Percentiles rank a stretch among this genome's conserved stretches.
Conservation (phyloP, 2,113 vertebrate genomes). For the Semnornis frantzii region DNA sequence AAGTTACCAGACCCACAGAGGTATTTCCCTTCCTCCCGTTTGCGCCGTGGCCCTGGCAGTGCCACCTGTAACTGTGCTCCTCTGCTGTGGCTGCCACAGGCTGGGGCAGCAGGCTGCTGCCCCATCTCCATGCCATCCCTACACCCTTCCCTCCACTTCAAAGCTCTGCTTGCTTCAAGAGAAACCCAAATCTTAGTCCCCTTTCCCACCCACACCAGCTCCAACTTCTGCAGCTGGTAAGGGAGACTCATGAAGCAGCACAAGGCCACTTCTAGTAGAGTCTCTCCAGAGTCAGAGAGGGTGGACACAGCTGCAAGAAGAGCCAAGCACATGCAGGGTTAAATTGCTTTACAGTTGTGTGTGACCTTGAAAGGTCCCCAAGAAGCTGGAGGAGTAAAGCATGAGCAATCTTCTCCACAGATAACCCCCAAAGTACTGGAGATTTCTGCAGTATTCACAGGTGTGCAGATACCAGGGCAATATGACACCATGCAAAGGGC, state of each 20-base stretch:
- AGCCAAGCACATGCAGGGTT: neutral
- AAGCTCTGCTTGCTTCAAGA: neutral
- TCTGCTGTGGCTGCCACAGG: neutral
- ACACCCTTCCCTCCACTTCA: neutral
- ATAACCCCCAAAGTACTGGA: neutral
- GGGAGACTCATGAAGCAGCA: neutral
- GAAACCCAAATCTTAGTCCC: neutral
- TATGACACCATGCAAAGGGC: neutral
- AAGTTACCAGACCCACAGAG: neutral
- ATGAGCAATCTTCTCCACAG: neutral
- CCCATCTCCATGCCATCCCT: neutral
- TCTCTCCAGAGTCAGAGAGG: neutral
- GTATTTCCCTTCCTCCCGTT: neutral
- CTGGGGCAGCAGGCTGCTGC: neutral
- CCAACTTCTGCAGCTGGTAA: accelerated
- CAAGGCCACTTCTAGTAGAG: neutral
- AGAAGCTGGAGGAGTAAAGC: neutral
- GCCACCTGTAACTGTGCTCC: neutral
- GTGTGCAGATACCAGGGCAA: neutral
- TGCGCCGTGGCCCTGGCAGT: neutral
- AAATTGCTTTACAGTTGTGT: accelerated
- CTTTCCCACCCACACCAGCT: neutral
- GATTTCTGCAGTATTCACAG: neutral
- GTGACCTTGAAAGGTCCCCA: neutral
- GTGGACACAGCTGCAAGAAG: neutral